These are phyloP conservation scores for Drosophila eohydei DNA, from an alignment of 2,888 invertebrate genomes.

Conservation along the genomic window DNA sequence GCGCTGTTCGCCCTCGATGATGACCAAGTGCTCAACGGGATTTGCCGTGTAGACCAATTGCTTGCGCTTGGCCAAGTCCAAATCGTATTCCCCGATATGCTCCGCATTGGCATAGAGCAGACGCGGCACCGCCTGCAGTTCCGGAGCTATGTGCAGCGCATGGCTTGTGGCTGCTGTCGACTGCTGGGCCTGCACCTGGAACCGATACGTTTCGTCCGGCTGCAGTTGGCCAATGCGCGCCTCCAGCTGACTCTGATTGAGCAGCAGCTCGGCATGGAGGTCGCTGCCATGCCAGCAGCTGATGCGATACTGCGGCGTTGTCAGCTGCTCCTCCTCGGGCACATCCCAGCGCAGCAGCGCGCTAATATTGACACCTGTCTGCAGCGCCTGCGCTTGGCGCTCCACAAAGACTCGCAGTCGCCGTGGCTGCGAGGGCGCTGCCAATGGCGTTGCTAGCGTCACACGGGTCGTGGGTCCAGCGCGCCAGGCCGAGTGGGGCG, in stretches of 20 bases:
- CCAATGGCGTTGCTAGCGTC: constrained; percentile 91
- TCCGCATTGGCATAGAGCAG: constrained; percentile 91
- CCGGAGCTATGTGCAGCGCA: constrained; percentile 88
- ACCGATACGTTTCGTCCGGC: constrained; percentile 88
- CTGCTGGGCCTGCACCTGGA: constrained; percentile 92
- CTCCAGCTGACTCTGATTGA: constrained; percentile 80
- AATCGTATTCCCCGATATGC: constrained; percentile 90
- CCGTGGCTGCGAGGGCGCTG: constrained; percentile 91
- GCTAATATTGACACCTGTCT: constrained; percentile 83
- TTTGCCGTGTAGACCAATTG: constrained; percentile 88
- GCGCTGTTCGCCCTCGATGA: constrained; percentile 88
- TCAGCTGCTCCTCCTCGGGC: constrained; percentile 85
- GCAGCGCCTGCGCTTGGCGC: constrained; percentile 84
- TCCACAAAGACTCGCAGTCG: constrained; percentile 91
- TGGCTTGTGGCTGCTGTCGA: constrained; percentile 86
- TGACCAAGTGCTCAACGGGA: constrained; percentile 88
- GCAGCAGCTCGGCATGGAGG: constrained; percentile 60
- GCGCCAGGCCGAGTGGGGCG: constrained; percentile 94
- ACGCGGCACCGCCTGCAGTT: constrained; percentile 91
- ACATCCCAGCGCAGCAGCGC: constrained; percentile 93
- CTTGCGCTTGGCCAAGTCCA: constrained; percentile 89
- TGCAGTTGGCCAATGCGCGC: constrained; percentile 87
- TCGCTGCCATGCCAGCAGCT: constrained; percentile 87
- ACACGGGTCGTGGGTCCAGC: constrained; percentile 88
- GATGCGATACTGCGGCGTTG: constrained; percentile 87